Conservation (phyloP, 2,797 vertebrate genomes). For the Lutjanus campechanus region DNA sequence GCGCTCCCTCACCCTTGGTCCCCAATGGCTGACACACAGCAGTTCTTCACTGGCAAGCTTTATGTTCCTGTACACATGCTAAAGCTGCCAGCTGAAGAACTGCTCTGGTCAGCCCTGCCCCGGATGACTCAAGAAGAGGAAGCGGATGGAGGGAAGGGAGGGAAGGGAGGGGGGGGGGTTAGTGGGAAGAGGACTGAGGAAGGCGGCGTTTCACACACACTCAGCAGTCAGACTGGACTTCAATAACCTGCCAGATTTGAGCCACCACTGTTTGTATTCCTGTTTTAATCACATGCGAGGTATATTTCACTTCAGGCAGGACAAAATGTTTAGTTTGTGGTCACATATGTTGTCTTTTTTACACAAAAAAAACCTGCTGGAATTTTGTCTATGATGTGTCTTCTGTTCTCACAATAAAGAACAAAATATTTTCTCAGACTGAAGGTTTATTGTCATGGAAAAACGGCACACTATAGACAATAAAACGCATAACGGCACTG, state of each 20-base stretch:
- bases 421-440: slow-evolving; percentile 31
- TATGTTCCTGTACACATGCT: slow-evolving; percentile 96
- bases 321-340: background rate
- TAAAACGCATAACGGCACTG: slow-evolving; percentile 26
- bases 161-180: background rate
- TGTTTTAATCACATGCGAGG: slow-evolving; percentile 2
- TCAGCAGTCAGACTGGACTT: slow-evolving; percentile 31
- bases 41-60: slow-evolving; percentile 99
- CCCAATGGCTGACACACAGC: slow-evolving; percentile 91
- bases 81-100: slow-evolving; percentile 99
- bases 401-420: slow-evolving; percentile 53
- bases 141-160: slow-evolving; percentile 7
- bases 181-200: slow-evolving; percentile 35
- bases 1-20: slow-evolving; percentile 14
- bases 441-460: slow-evolving; percentile 22
- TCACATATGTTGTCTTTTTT: background rate
- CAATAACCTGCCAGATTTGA: slow-evolving; percentile 21
- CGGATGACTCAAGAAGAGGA: slow-evolving; percentile 60
- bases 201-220: slow-evolving; percentile 34
- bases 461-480: slow-evolving; percentile 26
- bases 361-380: background rate
- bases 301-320: background rate
- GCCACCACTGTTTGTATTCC: background rate
- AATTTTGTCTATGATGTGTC: background rate
- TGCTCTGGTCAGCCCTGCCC: slow-evolving; percentile 94